Evolutionary conservation across 2,888 invertebrate genomes (phyloP).

Genomic region (Netelia melanura): DNA sequence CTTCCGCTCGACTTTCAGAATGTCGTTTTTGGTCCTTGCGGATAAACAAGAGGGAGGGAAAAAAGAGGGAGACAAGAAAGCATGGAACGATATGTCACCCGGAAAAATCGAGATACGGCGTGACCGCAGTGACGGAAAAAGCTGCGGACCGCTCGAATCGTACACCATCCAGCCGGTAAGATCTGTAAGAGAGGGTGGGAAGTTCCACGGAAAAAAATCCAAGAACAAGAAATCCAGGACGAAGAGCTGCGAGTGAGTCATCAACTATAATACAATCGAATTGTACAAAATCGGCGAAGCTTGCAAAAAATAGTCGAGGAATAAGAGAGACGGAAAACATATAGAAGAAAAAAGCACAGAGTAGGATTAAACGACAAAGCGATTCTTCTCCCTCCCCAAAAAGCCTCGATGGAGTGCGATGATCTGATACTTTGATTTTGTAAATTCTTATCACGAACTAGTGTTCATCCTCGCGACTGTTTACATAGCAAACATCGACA

Average conservation of each 20-base stretch:
- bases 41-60: neutral
- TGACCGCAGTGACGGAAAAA: conserved; percentile 6
- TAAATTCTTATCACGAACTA: conserved; percentile 27
- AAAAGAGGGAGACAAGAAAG: conserved; percentile 8
- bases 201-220: conserved; percentile 13
- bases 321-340: neutral
- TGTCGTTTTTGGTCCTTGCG: neutral
- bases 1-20: neutral
- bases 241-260: conserved; percentile 43
- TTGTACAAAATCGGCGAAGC: conserved; percentile 10
- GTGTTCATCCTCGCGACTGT: conserved; percentile 28
- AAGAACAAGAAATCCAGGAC: conserved; percentile 19
- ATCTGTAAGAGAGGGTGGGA: neutral
- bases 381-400: conserved; percentile 30
- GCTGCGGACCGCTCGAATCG: neutral
- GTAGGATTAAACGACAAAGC: conserved; percentile 12
- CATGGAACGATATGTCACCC: conserved; percentile 33
- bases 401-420: conserved; percentile 32
- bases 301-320: neutral
- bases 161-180: neutral
- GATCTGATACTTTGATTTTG: conserved; percentile 40
- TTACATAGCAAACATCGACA: conserved; percentile 53
- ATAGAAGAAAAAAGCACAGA: neutral
- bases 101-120: conserved; percentile 36
- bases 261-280: conserved; percentile 20